These are phyloP conservation scores for Drosophila siamana DNA, from an alignment of 2,888 invertebrate genomes.

Conservation along the genomic window DNA sequence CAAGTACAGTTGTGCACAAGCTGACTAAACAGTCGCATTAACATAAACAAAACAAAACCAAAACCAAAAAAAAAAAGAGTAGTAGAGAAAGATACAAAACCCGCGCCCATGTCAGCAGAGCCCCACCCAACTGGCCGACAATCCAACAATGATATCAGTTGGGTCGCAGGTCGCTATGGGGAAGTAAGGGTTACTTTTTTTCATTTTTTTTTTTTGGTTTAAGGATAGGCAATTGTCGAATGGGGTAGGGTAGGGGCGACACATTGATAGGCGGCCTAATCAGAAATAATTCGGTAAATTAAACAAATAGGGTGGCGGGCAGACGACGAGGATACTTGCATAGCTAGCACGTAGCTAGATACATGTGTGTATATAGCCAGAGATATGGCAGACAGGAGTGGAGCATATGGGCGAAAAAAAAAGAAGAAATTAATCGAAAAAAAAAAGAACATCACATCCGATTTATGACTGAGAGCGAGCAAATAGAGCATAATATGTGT, in stretches of 20 bases:
- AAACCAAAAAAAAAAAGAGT: not conserved
- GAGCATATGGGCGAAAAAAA: conserved; percentile 61
- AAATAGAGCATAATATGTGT: conserved; percentile 56
- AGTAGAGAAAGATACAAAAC: conserved; percentile 1
- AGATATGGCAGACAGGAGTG: conserved; percentile 30
- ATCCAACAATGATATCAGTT: conserved; percentile 24
- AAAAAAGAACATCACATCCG: conserved; percentile 25
- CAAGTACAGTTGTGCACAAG: conserved; percentile 64
- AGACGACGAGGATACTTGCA: conserved; percentile 40
- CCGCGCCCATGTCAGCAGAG: conserved; percentile 33
- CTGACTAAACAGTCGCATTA: conserved; percentile 26
- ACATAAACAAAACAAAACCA: not conserved
- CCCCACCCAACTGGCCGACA: conserved; percentile 28
- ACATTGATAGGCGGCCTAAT: conserved; percentile 58
- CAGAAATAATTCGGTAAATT: conserved; percentile 76
- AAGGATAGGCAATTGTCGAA: not conserved
- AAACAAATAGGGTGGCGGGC: conserved; percentile 58
- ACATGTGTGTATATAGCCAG: not conserved
- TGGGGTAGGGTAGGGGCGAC: conserved; percentile 2
- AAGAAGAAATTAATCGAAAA: not conserved
- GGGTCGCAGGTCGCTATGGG: conserved; percentile 27
- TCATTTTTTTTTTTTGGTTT: no score
- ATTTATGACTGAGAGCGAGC: conserved; percentile 56
- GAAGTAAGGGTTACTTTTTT: conserved; percentile 21
- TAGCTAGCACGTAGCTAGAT: not conserved